Conservation (phyloP, 2,797 vertebrate species). For the Pseudomugil gertrudae region DNA sequence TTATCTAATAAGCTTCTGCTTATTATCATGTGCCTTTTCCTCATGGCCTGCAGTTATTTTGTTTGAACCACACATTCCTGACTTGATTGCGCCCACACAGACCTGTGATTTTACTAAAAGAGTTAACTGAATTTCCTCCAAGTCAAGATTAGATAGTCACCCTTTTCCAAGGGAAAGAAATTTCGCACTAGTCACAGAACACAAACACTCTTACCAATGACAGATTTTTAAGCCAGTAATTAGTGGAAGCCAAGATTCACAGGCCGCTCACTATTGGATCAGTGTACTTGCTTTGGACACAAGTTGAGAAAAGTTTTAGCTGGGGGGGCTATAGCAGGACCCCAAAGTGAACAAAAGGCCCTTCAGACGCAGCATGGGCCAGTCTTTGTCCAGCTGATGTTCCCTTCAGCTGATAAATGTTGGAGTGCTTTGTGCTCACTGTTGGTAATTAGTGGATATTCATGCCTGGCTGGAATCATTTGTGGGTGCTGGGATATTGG, state of each 20-base stretch:
- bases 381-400: constrained; percentile 62
- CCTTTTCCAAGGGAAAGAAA: not conserved
- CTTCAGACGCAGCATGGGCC: constrained; percentile 46
- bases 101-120: constrained; percentile 6
- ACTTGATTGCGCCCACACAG: not conserved
- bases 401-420: constrained; percentile 27
- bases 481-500: constrained; percentile 21
- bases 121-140: not conserved
- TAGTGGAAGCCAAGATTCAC: constrained; percentile 12
- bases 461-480: constrained; percentile 40
- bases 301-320: constrained; percentile 33
- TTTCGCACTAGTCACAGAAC: not conserved
- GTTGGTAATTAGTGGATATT: constrained; percentile 36
- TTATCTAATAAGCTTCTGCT: no score
- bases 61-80: constrained; percentile 11
- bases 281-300: constrained; percentile 54
- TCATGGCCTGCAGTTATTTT: not conserved
- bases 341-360: constrained; percentile 47
- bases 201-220: not conserved
- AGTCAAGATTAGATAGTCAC: not conserved
- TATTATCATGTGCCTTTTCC: no score
- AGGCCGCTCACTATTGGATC: constrained; percentile 11
- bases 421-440: constrained; percentile 30
- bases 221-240: constrained; percentile 1
- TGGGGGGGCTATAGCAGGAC: constrained; percentile 37